Percentiles rank a stretch among this genome's conserved stretches.
These are phyloP conservation scores for Microctonus aethiopoides DNA, from an alignment of 2,888 invertebrate species.

Conservation along the genomic window DNA sequence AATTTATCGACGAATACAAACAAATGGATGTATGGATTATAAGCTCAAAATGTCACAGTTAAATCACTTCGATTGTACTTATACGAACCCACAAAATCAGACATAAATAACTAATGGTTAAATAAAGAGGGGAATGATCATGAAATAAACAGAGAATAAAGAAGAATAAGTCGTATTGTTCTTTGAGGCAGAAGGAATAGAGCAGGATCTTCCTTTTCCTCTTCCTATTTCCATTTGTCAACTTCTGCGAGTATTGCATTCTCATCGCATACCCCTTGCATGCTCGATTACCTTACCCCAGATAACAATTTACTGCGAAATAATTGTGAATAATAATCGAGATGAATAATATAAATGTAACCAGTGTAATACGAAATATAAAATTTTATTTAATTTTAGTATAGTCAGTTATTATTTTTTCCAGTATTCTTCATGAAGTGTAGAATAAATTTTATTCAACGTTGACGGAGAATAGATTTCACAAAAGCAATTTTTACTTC, in stretches of 20 bases:
- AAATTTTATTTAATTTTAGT: no score
- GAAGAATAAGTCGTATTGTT: constrained; percentile 21
- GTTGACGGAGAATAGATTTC: constrained; percentile 24
- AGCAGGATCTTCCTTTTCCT: constrained; percentile 31
- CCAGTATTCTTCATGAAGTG: no score
- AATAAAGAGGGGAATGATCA: neutral
- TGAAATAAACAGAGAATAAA: constrained; percentile 5
- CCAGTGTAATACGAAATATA: neutral
- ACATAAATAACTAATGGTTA: neutral
- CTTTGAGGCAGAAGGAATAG: constrained; percentile 29
- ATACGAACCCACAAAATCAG: neutral
- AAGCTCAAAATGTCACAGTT: no score
- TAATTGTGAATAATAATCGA: constrained; percentile 13
- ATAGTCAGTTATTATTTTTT: constrained; percentile 6
- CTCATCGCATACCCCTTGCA: constrained; percentile 13
- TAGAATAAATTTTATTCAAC: constrained; percentile 2
- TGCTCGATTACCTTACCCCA: constrained; percentile 27
- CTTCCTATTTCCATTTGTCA: constrained; percentile 34
- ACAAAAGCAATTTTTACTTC: neutral
- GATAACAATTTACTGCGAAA: constrained; percentile 25
- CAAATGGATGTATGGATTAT: no score
- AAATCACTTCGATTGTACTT: neutral
- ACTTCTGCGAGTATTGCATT: constrained; percentile 13
- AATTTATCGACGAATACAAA: neutral
- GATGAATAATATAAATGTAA: neutral